These are phyloP conservation scores for Eumaeus atala DNA, from an alignment of 1,140 invertebrate species.

Conservation along the genomic window DNA sequence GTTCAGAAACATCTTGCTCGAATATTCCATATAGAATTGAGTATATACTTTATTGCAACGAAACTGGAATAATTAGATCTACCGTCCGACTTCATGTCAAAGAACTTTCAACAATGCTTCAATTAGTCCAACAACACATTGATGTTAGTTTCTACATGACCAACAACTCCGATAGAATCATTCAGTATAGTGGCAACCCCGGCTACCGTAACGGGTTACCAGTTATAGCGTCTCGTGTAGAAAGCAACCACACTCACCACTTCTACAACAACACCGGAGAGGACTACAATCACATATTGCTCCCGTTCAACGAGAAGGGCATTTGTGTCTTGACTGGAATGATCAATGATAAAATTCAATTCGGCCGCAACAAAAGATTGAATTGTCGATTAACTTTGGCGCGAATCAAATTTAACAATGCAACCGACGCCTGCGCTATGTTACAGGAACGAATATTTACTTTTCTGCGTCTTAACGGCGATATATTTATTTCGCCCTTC, in stretches of 20 bases:
- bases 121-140: constrained; percentile 43
- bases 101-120: constrained; percentile 27
- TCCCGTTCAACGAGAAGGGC: constrained; percentile 43
- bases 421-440: constrained; percentile 32
- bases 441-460: constrained; percentile 39
- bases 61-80: constrained; percentile 40
- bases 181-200: constrained; percentile 50
- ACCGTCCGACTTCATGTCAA: constrained; percentile 39
- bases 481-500: constrained; percentile 40
- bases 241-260: constrained; percentile 41
- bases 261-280: constrained; percentile 39
- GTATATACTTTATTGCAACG: constrained; percentile 47
- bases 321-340: constrained; percentile 34
- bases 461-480: constrained; percentile 30
- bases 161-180: constrained; percentile 37
- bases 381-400: constrained; percentile 39
- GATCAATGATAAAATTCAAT: constrained; percentile 37
- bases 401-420: constrained; percentile 27
- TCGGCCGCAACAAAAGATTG: constrained; percentile 45
- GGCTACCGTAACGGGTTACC: constrained; percentile 46
- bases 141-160: constrained; percentile 43
- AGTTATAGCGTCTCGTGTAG: constrained; percentile 38
- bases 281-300: constrained; percentile 24
- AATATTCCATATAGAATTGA: constrained; percentile 46
- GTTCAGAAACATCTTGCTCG: constrained; percentile 37